These are phyloP conservation scores for Seira sanloemensis DNA, from an alignment of 2,888 invertebrate species.

Conservation along the genomic window DNA sequence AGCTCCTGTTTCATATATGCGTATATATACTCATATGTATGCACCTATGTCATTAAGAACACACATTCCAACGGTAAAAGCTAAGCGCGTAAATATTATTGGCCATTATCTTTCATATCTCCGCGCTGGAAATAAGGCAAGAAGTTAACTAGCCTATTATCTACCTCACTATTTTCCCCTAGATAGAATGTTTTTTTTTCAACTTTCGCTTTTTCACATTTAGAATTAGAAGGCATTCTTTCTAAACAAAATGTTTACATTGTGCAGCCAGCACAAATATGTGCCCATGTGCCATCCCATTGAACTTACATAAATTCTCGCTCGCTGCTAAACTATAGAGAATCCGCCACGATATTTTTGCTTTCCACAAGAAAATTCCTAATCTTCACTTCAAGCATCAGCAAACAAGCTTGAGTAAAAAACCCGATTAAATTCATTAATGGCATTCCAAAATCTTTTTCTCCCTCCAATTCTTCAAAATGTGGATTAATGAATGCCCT, in stretches of 20 bases:
- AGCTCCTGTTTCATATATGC: neutral
- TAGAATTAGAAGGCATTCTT: neutral
- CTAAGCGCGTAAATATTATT: neutral
- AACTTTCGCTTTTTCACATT: neutral
- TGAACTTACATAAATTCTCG: neutral
- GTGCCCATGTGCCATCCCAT: neutral
- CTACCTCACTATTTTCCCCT: neutral
- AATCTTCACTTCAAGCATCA: neutral
- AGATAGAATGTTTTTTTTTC: no score
- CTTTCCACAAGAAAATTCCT: neutral
- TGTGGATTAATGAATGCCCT: constrained; percentile 27
- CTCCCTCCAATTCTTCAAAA: constrained; percentile 31
- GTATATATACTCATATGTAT: neutral
- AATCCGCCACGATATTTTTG: no score
- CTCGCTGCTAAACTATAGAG: no score
- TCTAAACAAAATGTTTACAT: neutral
- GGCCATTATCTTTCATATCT: neutral
- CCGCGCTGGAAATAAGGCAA: neutral
- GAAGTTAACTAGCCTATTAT: neutral
- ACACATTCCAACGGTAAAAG: neutral
- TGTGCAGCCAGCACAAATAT: neutral
- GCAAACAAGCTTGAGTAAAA: neutral
- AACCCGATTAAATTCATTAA: constrained; percentile 41
- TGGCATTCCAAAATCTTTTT: constrained; percentile 36
- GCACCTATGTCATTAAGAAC: neutral